A percentile compares a stretch with the other conserved stretches of the same genome.
Conservation (phyloP, 2,888 invertebrate species). For the Dendrolimus houi region DNA sequence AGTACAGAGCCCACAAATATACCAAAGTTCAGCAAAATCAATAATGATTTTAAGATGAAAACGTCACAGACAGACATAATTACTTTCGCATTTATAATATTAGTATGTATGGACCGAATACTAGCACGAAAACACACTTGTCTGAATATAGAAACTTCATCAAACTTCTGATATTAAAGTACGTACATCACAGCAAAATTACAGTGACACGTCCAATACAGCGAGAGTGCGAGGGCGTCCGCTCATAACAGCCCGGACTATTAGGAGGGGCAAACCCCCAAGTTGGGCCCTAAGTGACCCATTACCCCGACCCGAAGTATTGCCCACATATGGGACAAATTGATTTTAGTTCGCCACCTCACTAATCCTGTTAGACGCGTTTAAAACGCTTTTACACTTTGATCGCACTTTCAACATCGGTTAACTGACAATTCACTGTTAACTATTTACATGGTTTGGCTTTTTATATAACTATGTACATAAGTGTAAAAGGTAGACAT, state of each 20-base stretch:
- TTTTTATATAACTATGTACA: too few relatives aligned
- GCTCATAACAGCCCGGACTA: neutral
- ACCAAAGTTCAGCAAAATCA: too few relatives aligned
- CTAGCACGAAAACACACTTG: too few relatives aligned
- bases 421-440: too few relatives aligned
- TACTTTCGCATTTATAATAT: too few relatives aligned
- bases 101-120: too few relatives aligned
- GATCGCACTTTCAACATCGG: neutral
- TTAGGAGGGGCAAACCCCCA: neutral
- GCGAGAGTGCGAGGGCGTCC: neutral
- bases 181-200: neutral
- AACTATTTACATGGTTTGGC: too few relatives aligned
- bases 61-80: too few relatives aligned
- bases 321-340: neutral
- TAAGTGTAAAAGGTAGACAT: too few relatives aligned
- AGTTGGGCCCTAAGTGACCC: neutral
- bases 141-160: too few relatives aligned
- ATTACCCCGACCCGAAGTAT: neutral
- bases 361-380: constrained; percentile 2
- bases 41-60: too few relatives aligned
- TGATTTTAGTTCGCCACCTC: neutral
- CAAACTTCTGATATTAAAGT: neutral
- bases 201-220: constrained; percentile 1
- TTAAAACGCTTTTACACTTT: constrained; percentile 3
- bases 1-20: too few relatives aligned